Percentiles rank a stretch among this genome's conserved stretches.
Conservation (phyloP, 2,888 invertebrate genomes). For the Eristalis arbustorum region DNA sequence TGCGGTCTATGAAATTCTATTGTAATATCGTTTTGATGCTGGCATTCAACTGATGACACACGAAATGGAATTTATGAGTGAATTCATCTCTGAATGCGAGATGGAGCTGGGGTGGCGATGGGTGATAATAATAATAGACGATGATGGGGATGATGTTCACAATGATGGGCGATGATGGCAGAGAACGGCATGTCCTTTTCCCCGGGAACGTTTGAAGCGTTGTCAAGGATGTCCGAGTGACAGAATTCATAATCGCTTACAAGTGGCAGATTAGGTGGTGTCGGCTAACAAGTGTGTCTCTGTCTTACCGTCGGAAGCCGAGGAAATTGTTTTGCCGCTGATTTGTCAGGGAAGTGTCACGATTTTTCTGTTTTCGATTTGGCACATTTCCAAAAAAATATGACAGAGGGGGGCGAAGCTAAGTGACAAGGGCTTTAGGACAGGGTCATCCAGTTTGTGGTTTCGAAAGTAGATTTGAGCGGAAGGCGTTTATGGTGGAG, state of each 20-base stretch:
- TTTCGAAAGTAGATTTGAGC: too few species aligned
- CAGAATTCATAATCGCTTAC: neutral
- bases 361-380: too few species aligned
- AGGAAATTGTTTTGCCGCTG: neutral
- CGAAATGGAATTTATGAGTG: slow-evolving; percentile 44
- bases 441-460: too few species aligned
- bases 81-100: slow-evolving; percentile 1
- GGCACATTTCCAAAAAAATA: too few species aligned
- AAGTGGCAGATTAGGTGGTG: neutral
- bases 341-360: too few species aligned
- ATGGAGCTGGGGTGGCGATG: neutral
- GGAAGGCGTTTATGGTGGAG: too few species aligned
- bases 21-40: slow-evolving; percentile 48
- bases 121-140: neutral
- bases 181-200: neutral
- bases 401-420: too few species aligned
- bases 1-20: slow-evolving; percentile 36
- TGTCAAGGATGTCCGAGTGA: neutral
- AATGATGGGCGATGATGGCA: neutral
- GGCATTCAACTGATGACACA: slow-evolving; percentile 50
- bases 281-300: neutral
- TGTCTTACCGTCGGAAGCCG: neutral
- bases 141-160: neutral
- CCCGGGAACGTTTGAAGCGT: neutral
- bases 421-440: too few species aligned